phyloP scores from a whole-genome alignment of 2,113 vertebrate genomes.

The Hiodon tergisus region DNA sequence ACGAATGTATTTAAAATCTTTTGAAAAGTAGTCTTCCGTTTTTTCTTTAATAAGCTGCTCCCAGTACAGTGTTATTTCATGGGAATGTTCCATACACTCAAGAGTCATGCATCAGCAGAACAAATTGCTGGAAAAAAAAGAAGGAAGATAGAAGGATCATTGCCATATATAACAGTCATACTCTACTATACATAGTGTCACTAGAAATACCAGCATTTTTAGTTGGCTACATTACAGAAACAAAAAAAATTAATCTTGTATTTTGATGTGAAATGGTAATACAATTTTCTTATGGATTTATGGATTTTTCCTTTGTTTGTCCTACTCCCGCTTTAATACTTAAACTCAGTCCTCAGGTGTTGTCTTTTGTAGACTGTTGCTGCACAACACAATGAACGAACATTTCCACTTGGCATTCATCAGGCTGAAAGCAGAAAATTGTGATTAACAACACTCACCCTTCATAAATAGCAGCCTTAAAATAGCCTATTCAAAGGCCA shows the following conservation, averaged over 20 bases:
- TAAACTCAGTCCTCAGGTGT: background rate
- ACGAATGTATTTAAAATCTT: conserved; percentile 33
- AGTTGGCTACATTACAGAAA: too few relatives aligned
- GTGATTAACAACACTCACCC: background rate
- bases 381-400: background rate
- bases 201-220: too few relatives aligned
- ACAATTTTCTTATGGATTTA: background rate
- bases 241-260: too few relatives aligned
- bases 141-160: background rate
- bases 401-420: background rate
- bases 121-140: background rate
- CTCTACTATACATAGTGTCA: too few relatives aligned
- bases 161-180: background rate
- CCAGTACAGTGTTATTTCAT: background rate
- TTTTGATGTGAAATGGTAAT: background rate
- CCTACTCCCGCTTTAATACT: background rate
- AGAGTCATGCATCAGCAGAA: background rate
- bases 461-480: conserved; percentile 17
- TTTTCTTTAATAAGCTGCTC: conserved; percentile 10
- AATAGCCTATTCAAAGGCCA: conserved; percentile 24
- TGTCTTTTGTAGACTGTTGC: background rate
- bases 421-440: background rate
- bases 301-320: background rate
- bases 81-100: background rate
- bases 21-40: background rate